Base-by-base conservation (phyloP, 64 coral and sea anemone species). In the Montipora cactus region DNA sequence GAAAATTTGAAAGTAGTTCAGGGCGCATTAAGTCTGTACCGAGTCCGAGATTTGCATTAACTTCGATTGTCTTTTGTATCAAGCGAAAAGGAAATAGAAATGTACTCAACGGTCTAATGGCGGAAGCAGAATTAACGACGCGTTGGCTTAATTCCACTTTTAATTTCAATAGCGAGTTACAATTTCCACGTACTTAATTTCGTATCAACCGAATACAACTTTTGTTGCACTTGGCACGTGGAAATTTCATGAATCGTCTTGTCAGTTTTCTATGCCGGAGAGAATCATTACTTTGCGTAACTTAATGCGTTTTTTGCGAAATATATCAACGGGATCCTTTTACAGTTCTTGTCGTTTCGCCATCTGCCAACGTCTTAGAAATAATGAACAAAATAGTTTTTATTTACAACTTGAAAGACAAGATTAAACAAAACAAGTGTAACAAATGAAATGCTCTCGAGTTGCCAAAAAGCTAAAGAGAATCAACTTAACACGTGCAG, bases 321-420 rank as follows among this genome's bases (percentile, higher is more conserved):
- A 23, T 4, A 14, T 50, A 71, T 72, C 62, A 71, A 18, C 46
- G 47, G 16, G 66, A 37, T 37, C 7, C 64, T 47, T 70, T 86
- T 86, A 86, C 82, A 50, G 37, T 46, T 86, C 19, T 16, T 18
- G 5, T 37, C 55, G 11, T 6, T 28, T 19, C 20, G 23, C n/a
- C 80, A 86, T 72, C 82, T 86, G 82, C 66, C 47, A 21, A 45
- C 8, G 46, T 73, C 46, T 86, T 86, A 86, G 28, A 86, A 84
- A 69, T 64, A 21, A 4, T n/a, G 66, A 86, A 86, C 82, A 86
- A 86, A 86, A 86, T 86, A 44, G 21, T 44, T 46, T 7, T 86
- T 50, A 49, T 86, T 86, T 86, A 50, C 59, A 46, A 37, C 82
- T 71, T 86, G 21, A 86, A 70, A 71, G 46, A 86, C 82, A 72